Base-by-base conservation (phyloP, 1,140 invertebrate genomes). In the Harpegnathos saltator region DNA sequence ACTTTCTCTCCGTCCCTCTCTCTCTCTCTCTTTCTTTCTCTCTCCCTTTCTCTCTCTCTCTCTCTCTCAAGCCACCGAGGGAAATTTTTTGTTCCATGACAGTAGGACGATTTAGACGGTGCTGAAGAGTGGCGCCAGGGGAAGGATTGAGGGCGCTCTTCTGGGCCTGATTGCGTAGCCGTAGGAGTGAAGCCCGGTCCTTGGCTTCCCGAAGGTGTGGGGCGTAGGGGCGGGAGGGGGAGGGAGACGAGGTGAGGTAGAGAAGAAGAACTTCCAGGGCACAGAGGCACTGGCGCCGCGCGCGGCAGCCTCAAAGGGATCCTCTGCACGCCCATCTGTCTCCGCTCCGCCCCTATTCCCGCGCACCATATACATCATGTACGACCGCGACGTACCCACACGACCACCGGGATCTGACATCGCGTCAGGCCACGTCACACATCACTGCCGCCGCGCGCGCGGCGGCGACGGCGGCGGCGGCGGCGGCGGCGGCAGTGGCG, bases 301-400 rank as follows among this genome's bases (percentile, higher is more conserved):
- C 85, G 93, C 94, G 94, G 94, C 94, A 92, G 91, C 92, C 94
- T 94, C 94, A 94, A 94, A 94, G 93, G 92, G 91, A 94, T 92
- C 92, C 91, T 91, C 93, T 84, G 90, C 91, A 94, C 94, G 94
- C 94, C 94, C 94, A 94, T 93, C 93, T 94, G 94, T 94, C 94
- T 94, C 93, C 93, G 94, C 93, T 89, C 93, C 94, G 93, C 93
- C 94, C 93, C 91, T 91, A 93, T 93, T 90, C 91, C 91, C 90
- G 92, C 91, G 93, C 92, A 93, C 92, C 91, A 91, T 93, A 93
- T 93, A 93, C 92, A 93, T 93, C 92, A 93, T 93, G 89, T 89
- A 90, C 92, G 86, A 90, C 72, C 89, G 86, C 89, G 85, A 89
- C 88, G 86, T 91, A 91, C 87, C 89, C 89, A 86, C 84, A 85